Conservation (phyloP, 2,113 vertebrate species). For the Suricata suricatta region DNA sequence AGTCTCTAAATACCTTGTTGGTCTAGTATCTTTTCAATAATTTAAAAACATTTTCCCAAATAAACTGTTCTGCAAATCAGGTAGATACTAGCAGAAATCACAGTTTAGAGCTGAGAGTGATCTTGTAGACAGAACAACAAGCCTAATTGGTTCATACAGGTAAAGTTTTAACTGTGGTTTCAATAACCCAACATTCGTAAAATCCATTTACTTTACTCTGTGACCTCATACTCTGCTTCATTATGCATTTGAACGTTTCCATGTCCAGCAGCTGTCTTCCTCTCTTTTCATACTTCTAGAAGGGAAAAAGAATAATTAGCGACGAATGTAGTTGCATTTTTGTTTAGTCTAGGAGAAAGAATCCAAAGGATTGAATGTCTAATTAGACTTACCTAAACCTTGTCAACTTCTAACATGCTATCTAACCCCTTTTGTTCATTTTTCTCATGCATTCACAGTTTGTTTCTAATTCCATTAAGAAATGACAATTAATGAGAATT, state of each 20-base stretch:
- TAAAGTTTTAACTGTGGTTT: neutral
- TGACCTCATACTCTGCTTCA: slow-evolving; percentile 84
- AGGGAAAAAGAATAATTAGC: neutral
- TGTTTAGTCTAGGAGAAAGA: neutral
- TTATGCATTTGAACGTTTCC: slow-evolving; percentile 81
- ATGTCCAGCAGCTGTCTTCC: slow-evolving; percentile 78
- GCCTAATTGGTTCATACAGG: neutral
- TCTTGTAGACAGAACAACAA: neutral
- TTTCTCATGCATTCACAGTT: slow-evolving; percentile 26
- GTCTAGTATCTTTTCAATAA: neutral
- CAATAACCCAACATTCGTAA: slow-evolving; percentile 5
- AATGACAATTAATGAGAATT: neutral
- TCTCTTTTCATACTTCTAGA: slow-evolving; percentile 82
- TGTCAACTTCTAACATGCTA: neutral
- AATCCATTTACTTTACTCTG: slow-evolving; percentile 75
- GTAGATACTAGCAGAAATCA: neutral
- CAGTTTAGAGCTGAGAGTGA: neutral
- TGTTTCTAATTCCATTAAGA: slow-evolving; percentile 50
- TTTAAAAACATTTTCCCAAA: neutral
- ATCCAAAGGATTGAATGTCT: neutral
- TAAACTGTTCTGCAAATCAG: neutral
- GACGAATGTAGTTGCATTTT: slow-evolving; percentile 8
- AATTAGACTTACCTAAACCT: slow-evolving; percentile 30
- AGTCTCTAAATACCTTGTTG: neutral
- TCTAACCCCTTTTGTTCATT: slow-evolving; percentile 15